Evolutionary conservation across 1,140 invertebrate genomes (phyloP), one percentile per base, ranked within the genome.

Genomic region (Eulimnadia texana): DNA sequence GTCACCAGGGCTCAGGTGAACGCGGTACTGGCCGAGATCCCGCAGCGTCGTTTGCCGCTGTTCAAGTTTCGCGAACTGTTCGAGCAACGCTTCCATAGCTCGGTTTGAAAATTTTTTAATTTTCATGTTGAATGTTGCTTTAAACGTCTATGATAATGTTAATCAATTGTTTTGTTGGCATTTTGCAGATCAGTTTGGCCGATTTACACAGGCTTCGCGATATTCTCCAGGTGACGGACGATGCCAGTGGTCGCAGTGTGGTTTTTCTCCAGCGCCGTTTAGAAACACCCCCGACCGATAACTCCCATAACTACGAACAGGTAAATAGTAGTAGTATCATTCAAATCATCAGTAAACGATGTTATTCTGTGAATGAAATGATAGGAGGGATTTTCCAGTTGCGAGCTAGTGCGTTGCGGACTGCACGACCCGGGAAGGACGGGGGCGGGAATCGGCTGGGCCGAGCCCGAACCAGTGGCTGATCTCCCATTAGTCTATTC

Each of bases 1-100:
- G 55, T 63, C 66, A 67, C 54, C 67, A 80, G 78, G 63, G 72
- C 73, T 33, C 77, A 82, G 68, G 76, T 80, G 27, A 70, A 78
- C 9, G 70, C 74, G 19, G 65, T 83, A 22, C 70, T 83, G 3
- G 71, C 78, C 68, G 84, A 90, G 70, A 84, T 88, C 42, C 86
- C 88, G 50, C 81, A 81, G 1, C 80, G 85, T 68, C 79, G 79
- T 64, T 74, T 93, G 63, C 87, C 87, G 2, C 77, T 93, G 27
- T 90, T 90, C 69, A 88, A 88, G 72, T 90, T 93, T 66, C 81
- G 88, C 58, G 86, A 91, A 72, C 76, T 90, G 65, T 88, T 86
- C 70, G 88, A 92, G 72, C 84, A 82, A 66, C 81, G 88, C 61
- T 92, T 84, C 68, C 81, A 87, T 71, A 81, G 82, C 50, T 83